phyloP scores from a whole-genome alignment of 2,888 invertebrate genomes.

The Prosopocoilus inquinatus region DNA sequence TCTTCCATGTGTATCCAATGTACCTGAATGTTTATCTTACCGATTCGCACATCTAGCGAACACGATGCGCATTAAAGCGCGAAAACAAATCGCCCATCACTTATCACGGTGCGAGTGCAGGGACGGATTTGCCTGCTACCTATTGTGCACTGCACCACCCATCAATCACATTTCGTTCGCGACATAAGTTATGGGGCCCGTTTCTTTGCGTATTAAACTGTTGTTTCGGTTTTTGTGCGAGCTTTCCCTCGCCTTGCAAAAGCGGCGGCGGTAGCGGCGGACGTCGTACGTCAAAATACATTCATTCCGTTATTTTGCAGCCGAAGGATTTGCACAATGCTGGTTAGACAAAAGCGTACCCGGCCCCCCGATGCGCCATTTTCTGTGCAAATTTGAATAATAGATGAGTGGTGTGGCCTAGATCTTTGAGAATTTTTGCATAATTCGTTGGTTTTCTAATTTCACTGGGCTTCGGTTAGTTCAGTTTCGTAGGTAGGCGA shows the following conservation, averaged over 20 bases:
- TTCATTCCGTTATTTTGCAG: background rate
- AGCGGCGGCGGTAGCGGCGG: background rate
- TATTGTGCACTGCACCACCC: constrained; percentile 39
- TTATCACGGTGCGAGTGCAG: constrained; percentile 33
- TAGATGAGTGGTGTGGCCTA: constrained; percentile 1
- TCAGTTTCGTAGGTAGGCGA: too few relatives aligned
- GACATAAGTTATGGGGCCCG: constrained; percentile 14
- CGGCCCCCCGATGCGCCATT: constrained; percentile 8
- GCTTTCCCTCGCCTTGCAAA: background rate
- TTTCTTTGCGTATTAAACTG: constrained; percentile 15
- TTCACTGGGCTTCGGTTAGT: background rate
- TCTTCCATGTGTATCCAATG: constrained; percentile 14
- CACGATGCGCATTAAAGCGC: constrained; percentile 24
- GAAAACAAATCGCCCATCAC: constrained; percentile 36
- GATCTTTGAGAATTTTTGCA: constrained; percentile 14
- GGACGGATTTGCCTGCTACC: constrained; percentile 38
- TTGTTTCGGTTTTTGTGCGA: background rate
- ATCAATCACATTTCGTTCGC: constrained; percentile 35
- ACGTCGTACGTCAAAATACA: background rate
- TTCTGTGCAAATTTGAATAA: constrained; percentile 4
- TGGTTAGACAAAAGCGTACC: constrained; percentile 5
- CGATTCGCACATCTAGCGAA: constrained; percentile 11
- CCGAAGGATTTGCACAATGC: background rate
- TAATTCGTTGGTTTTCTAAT: constrained; percentile 13
- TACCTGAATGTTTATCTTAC: constrained; percentile 26